Percentiles rank a stretch among this genome's conserved stretches.
Evolutionary conservation across 2,797 vertebrate genomes (phyloP).

Genomic region (Synaphobranchus kaupii): DNA sequence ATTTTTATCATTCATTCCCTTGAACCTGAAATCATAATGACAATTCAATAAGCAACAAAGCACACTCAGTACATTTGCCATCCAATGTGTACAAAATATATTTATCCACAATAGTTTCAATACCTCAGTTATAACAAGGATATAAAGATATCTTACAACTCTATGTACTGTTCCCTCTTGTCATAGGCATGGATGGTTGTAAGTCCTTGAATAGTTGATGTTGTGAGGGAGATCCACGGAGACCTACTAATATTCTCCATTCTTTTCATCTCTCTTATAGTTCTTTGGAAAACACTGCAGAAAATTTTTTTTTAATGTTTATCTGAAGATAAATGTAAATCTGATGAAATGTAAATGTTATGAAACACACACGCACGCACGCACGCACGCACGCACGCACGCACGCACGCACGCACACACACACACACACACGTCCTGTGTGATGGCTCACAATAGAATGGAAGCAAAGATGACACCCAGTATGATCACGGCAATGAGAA

Average conservation of each 20-base stretch:
- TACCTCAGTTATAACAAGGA: neutral
- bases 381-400: no score
- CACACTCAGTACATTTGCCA: neutral
- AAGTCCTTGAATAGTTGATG: constrained; percentile 75
- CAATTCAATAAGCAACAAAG: constrained; percentile 23
- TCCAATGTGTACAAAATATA: neutral
- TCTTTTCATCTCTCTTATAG: constrained; percentile 74
- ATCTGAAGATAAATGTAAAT: neutral
- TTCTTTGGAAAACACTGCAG: constrained; percentile 72
- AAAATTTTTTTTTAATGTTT: no score
- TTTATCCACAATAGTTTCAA: neutral
- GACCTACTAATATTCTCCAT: constrained; percentile 80
- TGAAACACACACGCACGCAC: constrained; percentile 19
- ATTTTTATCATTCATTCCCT: constrained; percentile 72
- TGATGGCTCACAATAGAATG: constrained; percentile 67
- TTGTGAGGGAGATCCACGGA: constrained; percentile 76
- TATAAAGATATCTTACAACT: constrained; percentile 58
- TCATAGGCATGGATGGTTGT: constrained; percentile 76
- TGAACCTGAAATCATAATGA: constrained; percentile 68
- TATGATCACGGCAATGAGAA: constrained; percentile 65
- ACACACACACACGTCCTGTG: constrained; percentile 11
- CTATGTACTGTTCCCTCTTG: constrained; percentile 64
- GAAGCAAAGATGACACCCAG: constrained; percentile 55
- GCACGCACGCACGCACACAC: constrained; percentile 13
- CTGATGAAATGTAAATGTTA: neutral